Conservation (phyloP, 2,113 vertebrate genomes). For the Ceyx cyanopectus region DNA sequence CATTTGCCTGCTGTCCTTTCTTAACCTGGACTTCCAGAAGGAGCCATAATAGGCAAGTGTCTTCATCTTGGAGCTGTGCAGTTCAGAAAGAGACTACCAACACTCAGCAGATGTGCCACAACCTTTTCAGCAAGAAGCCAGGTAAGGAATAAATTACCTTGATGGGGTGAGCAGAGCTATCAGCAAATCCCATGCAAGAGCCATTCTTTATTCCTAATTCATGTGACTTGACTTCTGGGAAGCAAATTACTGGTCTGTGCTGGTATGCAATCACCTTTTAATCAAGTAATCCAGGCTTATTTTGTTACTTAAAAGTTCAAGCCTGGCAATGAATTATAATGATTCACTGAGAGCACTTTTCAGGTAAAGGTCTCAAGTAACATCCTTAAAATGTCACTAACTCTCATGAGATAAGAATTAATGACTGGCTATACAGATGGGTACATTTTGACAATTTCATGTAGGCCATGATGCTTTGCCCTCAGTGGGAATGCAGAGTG, state of each 20-base stretch:
- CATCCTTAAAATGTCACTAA: neutral
- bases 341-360: neutral
- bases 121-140: neutral
- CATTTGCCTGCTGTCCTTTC: neutral
- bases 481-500: fast-evolving
- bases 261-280: conserved; percentile 15
- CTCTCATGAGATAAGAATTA: neutral
- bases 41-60: neutral
- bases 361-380: neutral
- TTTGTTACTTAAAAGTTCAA: neutral
- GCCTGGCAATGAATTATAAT: neutral
- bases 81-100: neutral
- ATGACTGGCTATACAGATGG: neutral
- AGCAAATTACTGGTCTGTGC: neutral
- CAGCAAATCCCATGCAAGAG: neutral
- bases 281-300: neutral
- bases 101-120: neutral
- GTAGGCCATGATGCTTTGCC: neutral
- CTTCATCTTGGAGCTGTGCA: fast-evolving
- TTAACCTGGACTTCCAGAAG: neutral
- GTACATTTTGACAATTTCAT: neutral
- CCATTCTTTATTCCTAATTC: neutral
- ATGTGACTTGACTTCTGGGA: neutral
- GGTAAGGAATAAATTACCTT: neutral
- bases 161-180: neutral